phyloP scores from a whole-genome alignment of 2,797 vertebrate genomes.

The Nothura maculosa region DNA sequence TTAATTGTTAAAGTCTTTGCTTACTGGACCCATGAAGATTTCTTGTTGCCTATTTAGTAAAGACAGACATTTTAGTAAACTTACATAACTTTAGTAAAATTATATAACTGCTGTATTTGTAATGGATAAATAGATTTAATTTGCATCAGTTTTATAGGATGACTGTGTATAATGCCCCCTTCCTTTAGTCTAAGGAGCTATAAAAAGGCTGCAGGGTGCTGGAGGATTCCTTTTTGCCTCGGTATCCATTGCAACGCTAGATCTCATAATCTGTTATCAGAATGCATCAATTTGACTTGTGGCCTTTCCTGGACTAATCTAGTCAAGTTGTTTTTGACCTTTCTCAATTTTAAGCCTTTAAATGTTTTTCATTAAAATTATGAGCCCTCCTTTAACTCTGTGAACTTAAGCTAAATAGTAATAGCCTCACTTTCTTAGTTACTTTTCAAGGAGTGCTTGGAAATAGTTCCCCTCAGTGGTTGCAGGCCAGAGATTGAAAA shows the following conservation, averaged over 20 bases:
- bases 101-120: not conserved
- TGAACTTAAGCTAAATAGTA: not conserved
- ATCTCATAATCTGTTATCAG: not conserved
- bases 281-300: not conserved
- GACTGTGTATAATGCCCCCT: not conserved
- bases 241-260: not conserved
- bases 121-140: not conserved
- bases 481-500: conserved; percentile 13
- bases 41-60: not conserved
- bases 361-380: not conserved
- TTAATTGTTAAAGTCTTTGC: not conserved
- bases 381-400: not conserved
- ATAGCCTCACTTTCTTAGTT: not conserved
- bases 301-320: conserved; percentile 7
- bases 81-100: too few relatives aligned
- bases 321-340: not conserved
- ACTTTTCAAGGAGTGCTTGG: not conserved
- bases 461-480: not conserved
- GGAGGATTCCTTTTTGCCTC: not conserved
- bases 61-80: not conserved
- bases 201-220: not conserved
- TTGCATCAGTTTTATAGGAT: not conserved
- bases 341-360: not conserved
- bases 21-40: not conserved
- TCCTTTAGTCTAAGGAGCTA: not conserved